Percentiles rank a stretch among this genome's conserved stretches.
phyloP scores from a whole-genome alignment of 2,113 vertebrate genomes.

The Scolopax mira region DNA sequence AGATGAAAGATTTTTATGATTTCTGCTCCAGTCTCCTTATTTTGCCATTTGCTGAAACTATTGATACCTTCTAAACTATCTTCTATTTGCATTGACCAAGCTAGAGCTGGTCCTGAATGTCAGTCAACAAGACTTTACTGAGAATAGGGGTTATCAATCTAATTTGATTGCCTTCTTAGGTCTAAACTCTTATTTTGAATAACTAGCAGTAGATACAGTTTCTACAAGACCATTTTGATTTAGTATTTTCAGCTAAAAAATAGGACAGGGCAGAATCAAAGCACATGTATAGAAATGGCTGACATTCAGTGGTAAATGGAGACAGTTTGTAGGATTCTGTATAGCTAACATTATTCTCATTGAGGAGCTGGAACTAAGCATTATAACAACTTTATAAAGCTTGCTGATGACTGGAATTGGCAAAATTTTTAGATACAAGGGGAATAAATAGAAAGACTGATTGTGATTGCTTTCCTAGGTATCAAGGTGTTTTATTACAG shows the following conservation, averaged over 20 bases:
- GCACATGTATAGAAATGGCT: not conserved
- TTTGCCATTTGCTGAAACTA: not conserved
- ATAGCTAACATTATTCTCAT: not conserved
- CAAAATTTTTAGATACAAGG: not conserved
- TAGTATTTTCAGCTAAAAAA: not conserved
- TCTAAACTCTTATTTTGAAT: not conserved
- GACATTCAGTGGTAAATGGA: not conserved
- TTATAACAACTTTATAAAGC: not conserved
- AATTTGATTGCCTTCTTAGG: not conserved
- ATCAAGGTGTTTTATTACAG: not conserved
- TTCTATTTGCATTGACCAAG: not conserved
- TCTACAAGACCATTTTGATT: not conserved
- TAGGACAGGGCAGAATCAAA: not conserved
- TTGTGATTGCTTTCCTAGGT: not conserved
- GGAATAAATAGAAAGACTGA: not conserved
- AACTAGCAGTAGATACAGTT: not conserved
- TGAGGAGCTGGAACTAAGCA: not conserved
- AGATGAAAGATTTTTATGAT: not conserved
- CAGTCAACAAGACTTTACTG: not conserved
- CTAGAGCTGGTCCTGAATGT: not conserved
- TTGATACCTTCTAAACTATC: not conserved
- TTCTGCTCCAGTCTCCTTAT: not conserved
- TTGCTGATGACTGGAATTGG: not conserved
- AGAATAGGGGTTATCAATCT: not conserved
- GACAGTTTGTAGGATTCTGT: not conserved